Evolutionary conservation across 2,113 vertebrate genomes (phyloP).

Genomic region (Corvus hawaiiensis): DNA sequence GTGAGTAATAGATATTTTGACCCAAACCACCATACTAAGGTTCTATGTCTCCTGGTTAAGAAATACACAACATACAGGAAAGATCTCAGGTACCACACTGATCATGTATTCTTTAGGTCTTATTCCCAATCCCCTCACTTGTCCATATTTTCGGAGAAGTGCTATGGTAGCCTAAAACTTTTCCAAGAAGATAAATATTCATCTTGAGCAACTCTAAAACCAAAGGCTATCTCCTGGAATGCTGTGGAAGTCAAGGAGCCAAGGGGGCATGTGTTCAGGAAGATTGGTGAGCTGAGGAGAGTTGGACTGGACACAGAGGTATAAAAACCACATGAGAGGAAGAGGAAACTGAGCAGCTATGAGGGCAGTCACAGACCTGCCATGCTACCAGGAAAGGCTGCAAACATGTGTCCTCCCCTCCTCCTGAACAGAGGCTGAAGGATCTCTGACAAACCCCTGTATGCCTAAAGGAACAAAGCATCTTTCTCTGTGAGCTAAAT

Average conservation of each 20-base stretch:
- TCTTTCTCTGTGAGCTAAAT: neutral
- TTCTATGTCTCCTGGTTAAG: neutral
- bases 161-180: neutral
- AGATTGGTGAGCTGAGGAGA: neutral
- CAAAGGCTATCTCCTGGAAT: neutral
- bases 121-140: neutral
- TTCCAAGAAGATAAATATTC: neutral
- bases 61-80: neutral
- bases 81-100: neutral
- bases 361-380: neutral
- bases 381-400: neutral
- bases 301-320: neutral
- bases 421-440: neutral
- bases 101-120: neutral
- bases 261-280: neutral
- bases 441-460: neutral
- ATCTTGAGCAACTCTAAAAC: neutral
- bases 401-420: rapidly evolving
- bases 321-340: neutral
- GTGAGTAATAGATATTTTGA: no score
- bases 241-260: neutral
- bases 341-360: neutral
- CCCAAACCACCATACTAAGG: no score
- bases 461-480: neutral
- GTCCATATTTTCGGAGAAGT: neutral